These are phyloP conservation scores for Rosalia funebris DNA, from an alignment of 2,888 invertebrate species.

Conservation along the genomic window DNA sequence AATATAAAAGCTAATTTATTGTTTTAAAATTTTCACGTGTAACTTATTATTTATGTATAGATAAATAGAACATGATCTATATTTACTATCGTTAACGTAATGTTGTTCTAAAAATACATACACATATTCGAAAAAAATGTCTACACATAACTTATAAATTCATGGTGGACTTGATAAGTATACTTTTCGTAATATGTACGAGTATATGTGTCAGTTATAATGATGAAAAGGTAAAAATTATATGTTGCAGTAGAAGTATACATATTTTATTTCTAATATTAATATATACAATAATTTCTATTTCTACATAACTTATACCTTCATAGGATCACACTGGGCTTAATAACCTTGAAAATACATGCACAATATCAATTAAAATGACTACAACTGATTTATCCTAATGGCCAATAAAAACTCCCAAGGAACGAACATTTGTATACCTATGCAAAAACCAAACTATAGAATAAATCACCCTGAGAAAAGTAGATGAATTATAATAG, in stretches of 20 bases:
- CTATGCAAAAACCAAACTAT: conserved; percentile 24
- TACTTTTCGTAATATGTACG: too few species aligned
- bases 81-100: too few species aligned
- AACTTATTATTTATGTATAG: too few species aligned
- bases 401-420: conserved; percentile 17
- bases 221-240: too few species aligned
- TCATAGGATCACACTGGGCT: conserved; percentile 62
- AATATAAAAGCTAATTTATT: too few species aligned
- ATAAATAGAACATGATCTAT: too few species aligned
- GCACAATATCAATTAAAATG: conserved; percentile 52
- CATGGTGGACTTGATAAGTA: too few species aligned
- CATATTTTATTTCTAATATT: conserved; percentile 59
- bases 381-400: conserved; percentile 25
- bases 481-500: conserved; percentile 23
- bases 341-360: conserved; percentile 60
- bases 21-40: too few species aligned
- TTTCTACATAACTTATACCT: conserved; percentile 55
- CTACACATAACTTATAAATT: too few species aligned
- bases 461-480: conserved; percentile 41
- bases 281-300: conserved; percentile 58
- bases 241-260: conserved; percentile 56
- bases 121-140: too few species aligned
- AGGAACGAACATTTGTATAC: conserved; percentile 7
- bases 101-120: too few species aligned
- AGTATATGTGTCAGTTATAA: too few species aligned